A percentile compares a stretch with the other conserved stretches of the same genome.
Evolutionary conservation across 64 coral and sea anemone genomes (phyloP).

Genomic region (Exaiptasia diaphana): DNA sequence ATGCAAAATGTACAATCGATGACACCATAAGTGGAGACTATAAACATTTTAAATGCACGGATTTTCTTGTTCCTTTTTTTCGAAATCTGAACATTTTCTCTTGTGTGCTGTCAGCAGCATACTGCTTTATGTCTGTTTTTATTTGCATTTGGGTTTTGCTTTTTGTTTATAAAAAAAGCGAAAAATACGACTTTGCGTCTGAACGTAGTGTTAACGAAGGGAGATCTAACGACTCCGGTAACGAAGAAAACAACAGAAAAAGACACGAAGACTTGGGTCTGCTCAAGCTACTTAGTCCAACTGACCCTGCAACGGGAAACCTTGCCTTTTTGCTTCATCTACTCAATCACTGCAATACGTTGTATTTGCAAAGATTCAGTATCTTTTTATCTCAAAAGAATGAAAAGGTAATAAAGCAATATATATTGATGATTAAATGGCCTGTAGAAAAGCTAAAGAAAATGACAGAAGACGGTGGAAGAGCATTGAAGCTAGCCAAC

Average conservation of each 20-base stretch:
- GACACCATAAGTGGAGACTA: neutral
- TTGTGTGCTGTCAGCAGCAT: neutral
- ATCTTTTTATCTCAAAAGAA: slow-evolving; percentile 51
- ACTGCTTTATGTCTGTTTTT: neutral
- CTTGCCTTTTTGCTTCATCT: slow-evolving; percentile 52
- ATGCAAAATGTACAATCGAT: neutral
- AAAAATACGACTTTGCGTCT: too few relatives aligned
- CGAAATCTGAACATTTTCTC: neutral
- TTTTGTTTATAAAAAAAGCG: too few relatives aligned
- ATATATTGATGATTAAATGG: slow-evolving; percentile 41
- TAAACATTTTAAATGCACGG: neutral
- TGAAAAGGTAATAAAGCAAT: slow-evolving; percentile 24
- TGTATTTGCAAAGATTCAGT: slow-evolving; percentile 32
- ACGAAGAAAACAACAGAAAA: too few relatives aligned
- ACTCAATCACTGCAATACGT: slow-evolving; percentile 35
- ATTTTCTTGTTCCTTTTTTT: neutral
- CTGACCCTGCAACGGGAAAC: slow-evolving; percentile 9
- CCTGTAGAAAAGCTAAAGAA: slow-evolving; percentile 32
- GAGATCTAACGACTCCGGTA: too few relatives aligned
- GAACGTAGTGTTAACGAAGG: too few relatives aligned
- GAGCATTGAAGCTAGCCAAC: slow-evolving; percentile 43
- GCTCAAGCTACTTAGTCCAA: neutral
- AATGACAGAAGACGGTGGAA: slow-evolving; percentile 5
- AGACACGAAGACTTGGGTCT: too few relatives aligned
- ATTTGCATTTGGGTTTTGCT: neutral